Evolutionary conservation across 2,888 invertebrate species (phyloP).

Genomic region (Tetheella fluctuosa): DNA sequence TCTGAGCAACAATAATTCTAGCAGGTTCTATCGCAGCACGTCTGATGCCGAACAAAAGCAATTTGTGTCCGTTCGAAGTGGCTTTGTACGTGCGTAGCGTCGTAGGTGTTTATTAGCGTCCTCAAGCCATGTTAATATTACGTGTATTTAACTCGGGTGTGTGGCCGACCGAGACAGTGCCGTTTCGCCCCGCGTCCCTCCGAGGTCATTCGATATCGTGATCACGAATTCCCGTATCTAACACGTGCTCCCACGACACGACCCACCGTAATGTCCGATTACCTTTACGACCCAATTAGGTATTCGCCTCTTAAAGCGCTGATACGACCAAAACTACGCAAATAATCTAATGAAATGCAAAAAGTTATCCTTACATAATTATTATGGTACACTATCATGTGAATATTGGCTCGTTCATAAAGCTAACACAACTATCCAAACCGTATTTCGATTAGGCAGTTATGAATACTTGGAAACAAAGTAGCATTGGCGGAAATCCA

Average conservation of each 20-base stretch:
- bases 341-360: constrained; percentile 13
- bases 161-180: constrained; percentile 29
- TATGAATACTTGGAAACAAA: constrained; percentile 66
- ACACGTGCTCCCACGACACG: constrained; percentile 58
- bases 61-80: constrained; percentile 80
- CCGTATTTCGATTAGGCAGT: constrained; percentile 61
- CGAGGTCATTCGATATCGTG: constrained; percentile 69
- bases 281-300: constrained; percentile 54
- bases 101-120: constrained; percentile 78
- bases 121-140: constrained; percentile 59
- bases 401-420: constrained; percentile 20
- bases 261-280: constrained; percentile 36
- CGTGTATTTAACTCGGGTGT: constrained; percentile 38
- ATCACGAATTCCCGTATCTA: constrained; percentile 63
- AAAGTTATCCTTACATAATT: neutral
- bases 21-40: constrained; percentile 66
- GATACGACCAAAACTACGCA: constrained; percentile 31
- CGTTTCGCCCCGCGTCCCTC: constrained; percentile 54
- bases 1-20: constrained; percentile 60
- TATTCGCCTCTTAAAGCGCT: constrained; percentile 38
- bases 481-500: constrained; percentile 77
- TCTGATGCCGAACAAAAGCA: constrained; percentile 78
- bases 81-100: constrained; percentile 76
- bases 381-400: neutral
- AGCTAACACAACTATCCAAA: constrained; percentile 41